These are phyloP conservation scores for Chloroclystis v-ata DNA, from an alignment of 2,888 invertebrate genomes.

Conservation along the genomic window DNA sequence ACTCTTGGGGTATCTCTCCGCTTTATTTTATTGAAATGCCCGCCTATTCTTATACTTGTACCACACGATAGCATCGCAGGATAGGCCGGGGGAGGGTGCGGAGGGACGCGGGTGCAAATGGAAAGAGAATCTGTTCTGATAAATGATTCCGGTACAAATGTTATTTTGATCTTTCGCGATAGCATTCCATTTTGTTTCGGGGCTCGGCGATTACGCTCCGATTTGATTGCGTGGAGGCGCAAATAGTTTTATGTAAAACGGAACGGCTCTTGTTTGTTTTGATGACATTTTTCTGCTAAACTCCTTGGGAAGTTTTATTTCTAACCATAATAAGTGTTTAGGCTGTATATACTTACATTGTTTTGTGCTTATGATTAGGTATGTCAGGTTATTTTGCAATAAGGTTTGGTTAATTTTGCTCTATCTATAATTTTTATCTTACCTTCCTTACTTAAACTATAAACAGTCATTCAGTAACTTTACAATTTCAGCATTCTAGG, in stretches of 20 bases:
- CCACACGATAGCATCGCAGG: slow-evolving; percentile 32
- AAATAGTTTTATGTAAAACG: slow-evolving; percentile 21
- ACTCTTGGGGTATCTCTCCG: too few species aligned
- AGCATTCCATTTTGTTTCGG: slow-evolving; percentile 60
- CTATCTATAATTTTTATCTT: too few species aligned
- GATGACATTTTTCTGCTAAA: neutral
- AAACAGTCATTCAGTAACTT: too few species aligned
- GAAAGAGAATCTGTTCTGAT: slow-evolving; percentile 71
- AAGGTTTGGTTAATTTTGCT: too few species aligned
- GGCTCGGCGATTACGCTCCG: slow-evolving; percentile 49
- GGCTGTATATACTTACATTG: too few species aligned
- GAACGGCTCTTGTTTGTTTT: slow-evolving; percentile 1
- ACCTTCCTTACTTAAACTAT: too few species aligned
- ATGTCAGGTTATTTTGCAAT: too few species aligned
- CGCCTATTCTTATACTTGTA: slow-evolving; percentile 7
- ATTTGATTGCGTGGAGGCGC: slow-evolving; percentile 27
- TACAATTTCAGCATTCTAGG: too few species aligned
- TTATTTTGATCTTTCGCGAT: slow-evolving; percentile 71
- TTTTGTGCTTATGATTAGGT: too few species aligned
- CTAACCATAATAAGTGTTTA: too few species aligned
- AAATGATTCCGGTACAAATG: slow-evolving; percentile 75
- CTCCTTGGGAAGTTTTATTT: too few species aligned
- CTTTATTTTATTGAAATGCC: too few species aligned
- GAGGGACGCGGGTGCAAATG: slow-evolving; percentile 51
- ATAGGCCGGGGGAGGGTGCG: slow-evolving; percentile 25